These are phyloP conservation scores for Cepphus grylle DNA, from an alignment of 2,113 vertebrate species.

Conservation along the genomic window DNA sequence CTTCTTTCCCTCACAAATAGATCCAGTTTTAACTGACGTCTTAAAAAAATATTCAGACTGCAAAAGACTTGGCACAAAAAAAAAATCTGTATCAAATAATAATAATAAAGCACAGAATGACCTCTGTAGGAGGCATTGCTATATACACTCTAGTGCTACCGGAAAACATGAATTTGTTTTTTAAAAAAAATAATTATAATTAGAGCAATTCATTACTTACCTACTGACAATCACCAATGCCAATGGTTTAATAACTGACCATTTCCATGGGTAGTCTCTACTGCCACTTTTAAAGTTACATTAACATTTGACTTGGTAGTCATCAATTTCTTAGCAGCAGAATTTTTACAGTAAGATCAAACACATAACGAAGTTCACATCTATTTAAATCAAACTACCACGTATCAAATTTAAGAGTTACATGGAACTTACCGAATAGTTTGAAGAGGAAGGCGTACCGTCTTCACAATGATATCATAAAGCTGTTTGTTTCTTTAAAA, in stretches of 20 bases:
- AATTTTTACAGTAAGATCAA: neutral
- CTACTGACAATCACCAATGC: neutral
- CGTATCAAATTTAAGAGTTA: neutral
- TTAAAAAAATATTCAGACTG: neutral
- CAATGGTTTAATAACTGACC: neutral
- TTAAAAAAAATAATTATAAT: neutral
- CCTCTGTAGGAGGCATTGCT: neutral
- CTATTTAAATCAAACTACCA: neutral
- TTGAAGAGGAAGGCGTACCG: constrained; percentile 81
- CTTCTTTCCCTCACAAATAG: neutral
- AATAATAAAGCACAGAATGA: neutral
- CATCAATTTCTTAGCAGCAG: neutral
- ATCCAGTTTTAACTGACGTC: neutral
- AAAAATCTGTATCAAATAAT: neutral
- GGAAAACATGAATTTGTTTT: neutral
- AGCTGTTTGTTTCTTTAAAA: constrained; percentile 89
- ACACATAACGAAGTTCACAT: neutral
- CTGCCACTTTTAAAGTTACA: neutral
- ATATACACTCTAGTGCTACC: neutral
- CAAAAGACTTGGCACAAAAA: neutral
- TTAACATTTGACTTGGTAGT: neutral
- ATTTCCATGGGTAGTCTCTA: neutral
- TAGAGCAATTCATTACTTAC: neutral
- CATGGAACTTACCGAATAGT: constrained; percentile 81
- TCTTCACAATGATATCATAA: constrained; percentile 85